Base-by-base conservation (phyloP, 2,888 invertebrate species). In the Latheticus oryzae region DNA sequence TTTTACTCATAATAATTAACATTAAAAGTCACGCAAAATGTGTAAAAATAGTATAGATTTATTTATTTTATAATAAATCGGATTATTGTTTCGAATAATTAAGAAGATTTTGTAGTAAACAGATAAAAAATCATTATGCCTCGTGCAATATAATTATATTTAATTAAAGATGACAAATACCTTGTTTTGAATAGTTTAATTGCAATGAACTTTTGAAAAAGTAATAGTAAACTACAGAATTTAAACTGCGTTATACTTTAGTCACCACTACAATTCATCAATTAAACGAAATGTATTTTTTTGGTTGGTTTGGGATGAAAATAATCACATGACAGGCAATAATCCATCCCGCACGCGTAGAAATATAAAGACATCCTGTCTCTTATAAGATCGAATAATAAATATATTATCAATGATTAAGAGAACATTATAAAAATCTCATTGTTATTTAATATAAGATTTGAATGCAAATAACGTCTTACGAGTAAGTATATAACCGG, bases 341-440 rank as follows among this genome's bases (percentile, higher is more conserved):
- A 48, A 37, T 8, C 58, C 43, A 62, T 48, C 55, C 60, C 66
- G 62, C 66, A 63, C 61, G 66, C 66, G 63, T 66, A 61, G 57
- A 53, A 45, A 63, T 59, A 62, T 65, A 55, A 58, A 58, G 33
- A 56, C 61, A 63, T 63, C 61, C 64, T 63, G 62, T 61, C 40
- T 59, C 40, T 38, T 58, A 37, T 52, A 58, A 45, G 26, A 47
- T 47, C 35, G 26, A 32, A 55, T 43, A 24, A 42, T 32, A 33
- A 47, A n/a, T 33, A 56, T 45, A 45, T 58, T 37, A 4, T 15
- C 23, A 15, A 12, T 52, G 45, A 38, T 40, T 51, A 42, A 13
- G 12, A 33, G 12, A 42, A 28, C 42, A 51, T 57, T 54, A 54
- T 42, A 56, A 26, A 24, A 17, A 33, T 40, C 35, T 50, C 33